Percentiles rank a stretch among this genome's conserved stretches.
phyloP scores from a whole-genome alignment of 2,797 vertebrate species.

The Acrossocheilus fasciatus region DNA sequence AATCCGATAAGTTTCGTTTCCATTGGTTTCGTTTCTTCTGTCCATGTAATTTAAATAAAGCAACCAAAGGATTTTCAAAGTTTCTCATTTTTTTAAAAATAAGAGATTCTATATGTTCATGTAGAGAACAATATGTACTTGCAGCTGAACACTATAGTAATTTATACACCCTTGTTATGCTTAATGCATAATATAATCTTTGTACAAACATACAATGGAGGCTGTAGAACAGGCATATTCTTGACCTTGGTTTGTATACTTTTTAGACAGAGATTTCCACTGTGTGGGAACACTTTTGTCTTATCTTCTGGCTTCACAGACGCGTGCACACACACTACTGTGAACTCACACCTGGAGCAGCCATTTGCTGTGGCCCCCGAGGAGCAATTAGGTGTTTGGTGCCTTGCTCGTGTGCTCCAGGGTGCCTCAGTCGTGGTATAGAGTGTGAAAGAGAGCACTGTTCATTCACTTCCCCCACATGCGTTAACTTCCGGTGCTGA shows the following conservation, averaged over 20 bases:
- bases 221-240: background rate
- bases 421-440: no score
- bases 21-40: background rate
- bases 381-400: no score
- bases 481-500: no score
- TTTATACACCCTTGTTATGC: background rate
- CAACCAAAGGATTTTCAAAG: background rate
- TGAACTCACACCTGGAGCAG: no score
- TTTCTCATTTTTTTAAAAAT: background rate
- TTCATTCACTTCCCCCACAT: no score
- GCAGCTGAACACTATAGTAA: background rate
- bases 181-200: background rate
- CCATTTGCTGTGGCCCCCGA: no score
- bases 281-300: background rate
- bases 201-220: background rate
- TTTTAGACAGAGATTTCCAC: background rate
- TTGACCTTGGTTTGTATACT: background rate
- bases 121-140: no score
- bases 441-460: no score
- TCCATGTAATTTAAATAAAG: no score
- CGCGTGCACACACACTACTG: no score
- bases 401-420: no score
- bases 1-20: background rate
- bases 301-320: background rate
- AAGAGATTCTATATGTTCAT: no score